phyloP scores from a whole-genome alignment of 2,113 vertebrate species.

The Condylura cristata region DNA sequence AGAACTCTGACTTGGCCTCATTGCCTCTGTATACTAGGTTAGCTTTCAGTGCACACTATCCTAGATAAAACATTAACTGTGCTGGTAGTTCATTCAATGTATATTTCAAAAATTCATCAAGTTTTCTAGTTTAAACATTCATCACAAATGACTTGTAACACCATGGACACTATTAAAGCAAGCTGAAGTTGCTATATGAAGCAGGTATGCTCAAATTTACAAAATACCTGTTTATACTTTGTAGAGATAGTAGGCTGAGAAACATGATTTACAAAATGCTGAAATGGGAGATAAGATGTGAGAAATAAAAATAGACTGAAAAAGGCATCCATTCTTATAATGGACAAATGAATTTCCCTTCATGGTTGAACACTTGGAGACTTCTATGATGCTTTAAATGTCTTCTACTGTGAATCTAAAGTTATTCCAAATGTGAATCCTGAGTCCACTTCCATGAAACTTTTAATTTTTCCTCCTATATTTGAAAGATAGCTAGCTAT shows the following conservation, averaged over 20 bases:
- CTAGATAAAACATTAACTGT: not conserved
- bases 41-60: not conserved
- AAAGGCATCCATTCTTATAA: not conserved
- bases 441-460: not conserved
- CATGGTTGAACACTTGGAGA: not conserved
- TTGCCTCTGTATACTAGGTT: not conserved
- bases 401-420: not conserved
- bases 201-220: not conserved
- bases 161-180: not conserved
- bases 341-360: not conserved
- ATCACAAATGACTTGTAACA: not conserved
- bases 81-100: not conserved
- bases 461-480: not conserved
- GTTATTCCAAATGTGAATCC: not conserved
- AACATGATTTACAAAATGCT: constrained; percentile 11
- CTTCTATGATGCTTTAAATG: not conserved
- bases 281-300: not conserved
- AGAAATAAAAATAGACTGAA: not conserved
- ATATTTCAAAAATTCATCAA: not conserved
- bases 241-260: not conserved
- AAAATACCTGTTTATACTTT: not conserved
- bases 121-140: not conserved
- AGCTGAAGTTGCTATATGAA: not conserved
- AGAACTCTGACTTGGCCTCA: not conserved
- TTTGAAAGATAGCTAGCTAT: not conserved